Evolutionary conservation across 2,797 vertebrate species (phyloP), one percentile per base, ranked within the genome.

Genomic region (Morelia viridis): DNA sequence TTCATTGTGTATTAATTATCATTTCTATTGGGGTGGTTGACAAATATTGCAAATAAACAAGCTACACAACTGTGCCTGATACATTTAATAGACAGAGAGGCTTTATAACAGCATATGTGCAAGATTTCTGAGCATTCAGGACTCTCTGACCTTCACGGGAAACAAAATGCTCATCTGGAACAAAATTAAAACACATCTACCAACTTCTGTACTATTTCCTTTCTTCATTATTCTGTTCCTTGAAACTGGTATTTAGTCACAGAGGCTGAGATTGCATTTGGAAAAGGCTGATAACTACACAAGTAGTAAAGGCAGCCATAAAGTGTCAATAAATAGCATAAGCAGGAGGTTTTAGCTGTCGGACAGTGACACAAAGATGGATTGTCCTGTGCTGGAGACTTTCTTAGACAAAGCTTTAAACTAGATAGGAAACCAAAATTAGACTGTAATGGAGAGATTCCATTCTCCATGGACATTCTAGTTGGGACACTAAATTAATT

Each of bases 241-340:
- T 94, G 92, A 92, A 96, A 95, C 94, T 93, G 93, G 94, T 95
- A 94, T 97, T 97, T 96, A 97, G 97, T 98, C 97, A 97, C 96
- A 93, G 88, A 96, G 97, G 94, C 93, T 96, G 95, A 96, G 97
- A 97, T 97, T 97, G 94, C 97, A 97, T 97, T 98, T 97, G 97
- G 96, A 97, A 94, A 97, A 94, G 91, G 96, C 91, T 31, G 97
- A 97, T 98, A 98, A 97, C 97, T 97, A 95, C 96, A 93, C 95
- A 91, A 97, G 96, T 97, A 97, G 96, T 96, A 96, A 96, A 96
- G 95, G 96, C 96, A 96, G 94, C 96, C 95, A 96, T 95, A 96
- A 97, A 97, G 94, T 97, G 97, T 97, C 97, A 98, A 97, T 97
- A 97, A 97, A 97, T 96, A 97, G 96, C 96, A 96, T 96, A 97